Conservation (phyloP, 1,140 invertebrate species). For the Microplitis mediator region DNA sequence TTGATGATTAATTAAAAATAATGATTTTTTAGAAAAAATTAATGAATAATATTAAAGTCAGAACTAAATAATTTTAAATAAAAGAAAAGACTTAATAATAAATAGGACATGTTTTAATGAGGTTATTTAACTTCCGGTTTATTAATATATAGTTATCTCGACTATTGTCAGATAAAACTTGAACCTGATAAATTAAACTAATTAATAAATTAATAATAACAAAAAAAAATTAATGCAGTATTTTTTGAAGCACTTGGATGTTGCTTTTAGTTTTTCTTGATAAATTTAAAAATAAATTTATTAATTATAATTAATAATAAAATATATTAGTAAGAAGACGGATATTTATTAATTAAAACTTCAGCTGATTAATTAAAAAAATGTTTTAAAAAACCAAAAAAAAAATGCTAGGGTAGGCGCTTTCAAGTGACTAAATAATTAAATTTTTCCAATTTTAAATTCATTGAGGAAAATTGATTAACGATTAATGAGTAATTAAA, state of each 20-base stretch:
- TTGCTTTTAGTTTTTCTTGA: background rate
- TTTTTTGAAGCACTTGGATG: slow-evolving; percentile 43
- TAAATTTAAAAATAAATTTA: too few relatives aligned
- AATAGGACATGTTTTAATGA: too few relatives aligned
- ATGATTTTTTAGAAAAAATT: too few relatives aligned
- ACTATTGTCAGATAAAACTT: too few relatives aligned
- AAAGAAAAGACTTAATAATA: too few relatives aligned
- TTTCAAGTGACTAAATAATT: slow-evolving; percentile 15
- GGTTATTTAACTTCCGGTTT: too few relatives aligned
- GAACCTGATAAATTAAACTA: slow-evolving; percentile 35
- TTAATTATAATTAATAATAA: too few relatives aligned
- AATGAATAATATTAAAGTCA: too few relatives aligned
- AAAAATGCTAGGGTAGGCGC: slow-evolving; percentile 13
- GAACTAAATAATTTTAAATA: too few relatives aligned
- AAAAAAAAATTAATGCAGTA: slow-evolving; percentile 38
- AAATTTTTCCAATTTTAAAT: slow-evolving; percentile 37
- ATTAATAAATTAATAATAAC: slow-evolving; percentile 27
- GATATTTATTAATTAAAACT: slow-evolving; percentile 9
- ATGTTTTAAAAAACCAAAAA: background rate
- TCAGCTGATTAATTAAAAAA: slow-evolving; percentile 8
- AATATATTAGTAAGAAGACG: slow-evolving; percentile 12
- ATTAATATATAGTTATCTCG: too few relatives aligned
- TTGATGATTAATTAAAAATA: too few relatives aligned
- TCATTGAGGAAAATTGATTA: background rate
- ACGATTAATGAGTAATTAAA: slow-evolving; percentile 18